phyloP scores from a whole-genome alignment of 2,113 vertebrate genomes.

The Scomber scombrus region DNA sequence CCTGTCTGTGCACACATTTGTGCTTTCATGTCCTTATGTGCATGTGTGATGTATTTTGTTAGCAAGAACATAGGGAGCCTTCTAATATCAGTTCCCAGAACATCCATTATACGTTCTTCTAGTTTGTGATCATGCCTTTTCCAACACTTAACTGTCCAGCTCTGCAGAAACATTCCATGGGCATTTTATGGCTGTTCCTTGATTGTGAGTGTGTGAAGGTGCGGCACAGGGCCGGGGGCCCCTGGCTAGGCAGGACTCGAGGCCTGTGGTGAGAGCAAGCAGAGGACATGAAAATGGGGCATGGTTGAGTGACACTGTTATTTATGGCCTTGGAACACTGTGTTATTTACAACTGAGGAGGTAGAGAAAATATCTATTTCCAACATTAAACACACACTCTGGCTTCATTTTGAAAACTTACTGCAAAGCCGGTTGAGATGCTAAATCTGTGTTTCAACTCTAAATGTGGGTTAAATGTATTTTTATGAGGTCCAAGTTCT shows the following conservation, averaged over 20 bases:
- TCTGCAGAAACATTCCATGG: slow-evolving; percentile 72
- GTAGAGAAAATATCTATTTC: slow-evolving; percentile 71
- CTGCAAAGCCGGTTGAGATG: slow-evolving; percentile 59
- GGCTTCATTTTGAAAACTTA: slow-evolving; percentile 61
- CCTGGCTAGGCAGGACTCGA: slow-evolving; percentile 57
- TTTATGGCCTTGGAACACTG: slow-evolving; percentile 70
- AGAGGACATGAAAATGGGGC: slow-evolving; percentile 81
- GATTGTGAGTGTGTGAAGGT: slow-evolving; percentile 78
- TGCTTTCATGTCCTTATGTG: slow-evolving; percentile 63
- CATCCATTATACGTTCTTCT: slow-evolving; percentile 65
- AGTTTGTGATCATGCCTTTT: slow-evolving; percentile 73
- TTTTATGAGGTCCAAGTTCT: slow-evolving; percentile 59
- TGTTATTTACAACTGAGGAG: slow-evolving; percentile 79
- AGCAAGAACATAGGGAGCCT: slow-evolving; percentile 55
- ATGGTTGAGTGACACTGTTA: slow-evolving; percentile 80
- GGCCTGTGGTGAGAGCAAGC: slow-evolving; percentile 79
- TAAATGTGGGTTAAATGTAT: slow-evolving; percentile 51
- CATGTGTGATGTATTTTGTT: slow-evolving; percentile 62
- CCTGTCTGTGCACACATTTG: slow-evolving; percentile 35
- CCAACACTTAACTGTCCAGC: slow-evolving; percentile 62
- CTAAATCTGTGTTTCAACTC: slow-evolving; percentile 66
- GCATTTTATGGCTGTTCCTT: slow-evolving; percentile 68
- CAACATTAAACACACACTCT: slow-evolving; percentile 73
- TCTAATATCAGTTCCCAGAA: slow-evolving; percentile 70
- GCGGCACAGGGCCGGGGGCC: slow-evolving; percentile 64